Evolutionary conservation across 1,140 invertebrate species (phyloP), one percentile per base, ranked within the genome.

Genomic region (Diprion similis): DNA sequence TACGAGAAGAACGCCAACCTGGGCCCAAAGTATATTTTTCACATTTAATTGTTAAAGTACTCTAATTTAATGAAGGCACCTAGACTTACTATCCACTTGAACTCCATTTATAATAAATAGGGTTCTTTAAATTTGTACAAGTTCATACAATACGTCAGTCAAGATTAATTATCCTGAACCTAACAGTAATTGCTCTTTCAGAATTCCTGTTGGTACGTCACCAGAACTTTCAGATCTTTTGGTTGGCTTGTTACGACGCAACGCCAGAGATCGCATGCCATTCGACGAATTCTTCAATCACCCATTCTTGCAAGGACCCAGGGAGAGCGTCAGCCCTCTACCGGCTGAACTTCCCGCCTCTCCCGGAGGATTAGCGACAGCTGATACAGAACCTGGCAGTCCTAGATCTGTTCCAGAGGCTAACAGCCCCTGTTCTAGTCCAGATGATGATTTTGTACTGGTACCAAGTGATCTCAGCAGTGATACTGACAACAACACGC

Each of bases 1-100:
- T 99, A 99, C 85, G 98, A 99, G 86, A 97, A 97, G 84, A 98
- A 97, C 88, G 91, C 93, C n/a, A 96, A 98, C 87, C 90, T 99
- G 73, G 92, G 94, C 72, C 98, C 98, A 78, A 98, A 97, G 96
- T 98, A 17, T 68, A 18, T 51, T 67, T 8, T 68, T 46, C 11
- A n/a, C 10, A 73, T 68, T 70, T 47, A 13, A 13, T 71, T 71
- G 67, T 45, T 11, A 51, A 51, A 9, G 45, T 37, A 71, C 13
- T 71, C 51, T 46, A 19, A 65, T 64, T 79, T 75, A 37, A 37
- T 37, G 24, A 37, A 37, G 2, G 24, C 24, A 37, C 24, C 24
- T 3, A 37, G 24, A 37, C 24, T 37, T 6, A 37, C 24, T 37
- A 37, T 37, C 24, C 6, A 6, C 2, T 0, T 37, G 24, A 37